phyloP scores from a whole-genome alignment of 2,113 vertebrate genomes.

The Catharus bicknelli region DNA sequence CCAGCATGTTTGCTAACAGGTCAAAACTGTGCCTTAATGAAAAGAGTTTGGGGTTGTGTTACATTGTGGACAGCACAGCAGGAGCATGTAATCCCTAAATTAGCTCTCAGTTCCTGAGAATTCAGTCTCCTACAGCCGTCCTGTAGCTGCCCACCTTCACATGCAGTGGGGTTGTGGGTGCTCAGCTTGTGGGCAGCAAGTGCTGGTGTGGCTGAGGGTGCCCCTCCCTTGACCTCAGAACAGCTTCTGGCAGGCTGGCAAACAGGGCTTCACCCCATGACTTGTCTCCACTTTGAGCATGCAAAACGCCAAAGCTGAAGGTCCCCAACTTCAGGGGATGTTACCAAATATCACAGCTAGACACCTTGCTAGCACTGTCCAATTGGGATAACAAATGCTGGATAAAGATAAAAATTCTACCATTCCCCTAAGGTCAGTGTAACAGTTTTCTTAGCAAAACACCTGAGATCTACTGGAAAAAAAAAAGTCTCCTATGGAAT shows the following conservation, averaged over 20 bases:
- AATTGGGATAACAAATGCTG: neutral
- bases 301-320: neutral
- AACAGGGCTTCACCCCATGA: accelerated
- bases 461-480: neutral
- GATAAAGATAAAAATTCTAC: slow-evolving; percentile 3
- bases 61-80: neutral
- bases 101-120: neutral
- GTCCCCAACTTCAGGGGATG: neutral
- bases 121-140: neutral
- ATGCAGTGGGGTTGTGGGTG: neutral
- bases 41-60: neutral
- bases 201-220: neutral
- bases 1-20: neutral
- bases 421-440: neutral
- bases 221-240: neutral
- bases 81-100: neutral
- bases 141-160: accelerated
- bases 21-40: neutral
- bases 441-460: slow-evolving; percentile 29
- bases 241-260: neutral
- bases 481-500: neutral
- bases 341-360: neutral
- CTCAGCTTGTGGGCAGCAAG: neutral
- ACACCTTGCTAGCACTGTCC: neutral
- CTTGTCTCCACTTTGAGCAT: neutral